Evolutionary conservation across 2,797 vertebrate species (phyloP), one percentile per base, ranked within the genome.

Genomic region (Bovichtus variegatus): DNA sequence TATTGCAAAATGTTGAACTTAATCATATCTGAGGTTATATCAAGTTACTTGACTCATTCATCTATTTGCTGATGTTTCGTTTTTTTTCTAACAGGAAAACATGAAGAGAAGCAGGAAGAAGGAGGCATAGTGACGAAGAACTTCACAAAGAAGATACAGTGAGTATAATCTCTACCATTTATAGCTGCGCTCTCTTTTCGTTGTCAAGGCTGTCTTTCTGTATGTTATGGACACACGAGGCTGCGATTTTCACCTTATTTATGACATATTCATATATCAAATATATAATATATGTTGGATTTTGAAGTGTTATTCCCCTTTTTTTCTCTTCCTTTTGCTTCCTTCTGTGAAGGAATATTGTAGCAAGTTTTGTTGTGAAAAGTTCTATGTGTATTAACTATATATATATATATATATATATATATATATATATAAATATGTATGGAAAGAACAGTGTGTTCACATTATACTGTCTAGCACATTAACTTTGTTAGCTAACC

Each of bases 101-200:
- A 99, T 0, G 98, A 99, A 89, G 98, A 99, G 91, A 98, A 98
- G 86, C 98, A 99, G 81, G 96, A 97, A 15, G 97, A 99, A 92
- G 98, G 98, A 18, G 97, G 98, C 47, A 99, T 98, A 1, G 97
- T 99, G 73, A 98, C 98, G 71, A 99, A 99, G 96, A 99, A 99
- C 90, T 99, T 99, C 95, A 99, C 98, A 65, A 99, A 99, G 95
- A 99, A 99, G 95, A 98, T 99, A 91, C 98, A 99, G 98, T 99
- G 91, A 96, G 98, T 97, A 64, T 74, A 0, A 23, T 73, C 57
- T 40, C n/a, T n/a, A n/a, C n/a, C n/a, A n/a, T n/a, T n/a, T n/a
- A 38, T 27, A 54, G 65, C 41, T 54, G 47, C 21, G 29, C 49
- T 9, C 16, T 15, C 9, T 23, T 57, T 19, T 16, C 58, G 47